Evolutionary conservation across 2,797 vertebrate species (phyloP).

Genomic region (Sebastes reedi): DNA sequence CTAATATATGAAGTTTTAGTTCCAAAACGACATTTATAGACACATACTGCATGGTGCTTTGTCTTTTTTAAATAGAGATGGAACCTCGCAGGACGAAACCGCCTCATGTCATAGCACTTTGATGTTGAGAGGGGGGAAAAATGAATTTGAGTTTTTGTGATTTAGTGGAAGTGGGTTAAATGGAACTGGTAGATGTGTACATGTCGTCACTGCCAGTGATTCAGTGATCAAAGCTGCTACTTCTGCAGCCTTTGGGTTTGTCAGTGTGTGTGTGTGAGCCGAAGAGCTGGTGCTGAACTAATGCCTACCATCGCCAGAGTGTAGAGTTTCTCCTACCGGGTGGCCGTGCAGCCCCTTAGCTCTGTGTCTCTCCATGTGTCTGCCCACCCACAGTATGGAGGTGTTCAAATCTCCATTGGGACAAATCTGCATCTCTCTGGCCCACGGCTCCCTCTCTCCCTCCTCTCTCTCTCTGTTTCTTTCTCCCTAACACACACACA

Average conservation of each 20-base stretch:
- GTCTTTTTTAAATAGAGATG: constrained; percentile 14
- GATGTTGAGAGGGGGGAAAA: constrained; percentile 35
- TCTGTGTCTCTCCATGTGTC: constrained; percentile 63
- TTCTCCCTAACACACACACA: neutral
- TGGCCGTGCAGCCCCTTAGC: constrained; percentile 73
- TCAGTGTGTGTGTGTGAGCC: constrained; percentile 47
- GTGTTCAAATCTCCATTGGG: constrained; percentile 73
- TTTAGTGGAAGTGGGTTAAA: constrained; percentile 68
- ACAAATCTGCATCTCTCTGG: constrained; percentile 74
- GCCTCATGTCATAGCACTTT: constrained; percentile 33
- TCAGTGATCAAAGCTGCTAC: constrained; percentile 66
- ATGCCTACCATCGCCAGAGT: constrained; percentile 60
- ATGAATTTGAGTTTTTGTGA: constrained; percentile 44
- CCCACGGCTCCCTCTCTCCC: constrained; percentile 45
- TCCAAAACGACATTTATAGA: constrained; percentile 47
- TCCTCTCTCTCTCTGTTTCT: constrained; percentile 15
- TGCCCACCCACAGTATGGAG: constrained; percentile 79
- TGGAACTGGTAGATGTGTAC: constrained; percentile 48
- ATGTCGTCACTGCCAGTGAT: constrained; percentile 63
- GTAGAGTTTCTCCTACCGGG: constrained; percentile 70
- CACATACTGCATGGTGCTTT: constrained; percentile 30
- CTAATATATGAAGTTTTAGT: constrained; percentile 48
- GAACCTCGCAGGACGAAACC: constrained; percentile 21
- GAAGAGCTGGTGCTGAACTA: constrained; percentile 74
- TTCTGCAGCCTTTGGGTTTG: constrained; percentile 65